Percentiles rank a stretch among this genome's conserved stretches.
phyloP scores from a whole-genome alignment of 2,113 vertebrate genomes.

The Corapipo altera region DNA sequence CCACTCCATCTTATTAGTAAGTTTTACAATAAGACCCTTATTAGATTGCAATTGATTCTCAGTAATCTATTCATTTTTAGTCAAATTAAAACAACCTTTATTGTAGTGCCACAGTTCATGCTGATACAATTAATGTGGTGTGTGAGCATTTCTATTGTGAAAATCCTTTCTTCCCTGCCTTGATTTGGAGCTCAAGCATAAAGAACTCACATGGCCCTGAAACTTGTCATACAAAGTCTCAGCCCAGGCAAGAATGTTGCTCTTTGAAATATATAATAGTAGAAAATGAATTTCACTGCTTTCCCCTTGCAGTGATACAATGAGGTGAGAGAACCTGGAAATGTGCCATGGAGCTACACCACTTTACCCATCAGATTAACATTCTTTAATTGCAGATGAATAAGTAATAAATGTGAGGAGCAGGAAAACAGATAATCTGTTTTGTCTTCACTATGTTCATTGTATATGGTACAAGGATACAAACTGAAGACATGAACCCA shows the following conservation, averaged over 20 bases:
- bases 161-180: conserved; percentile 1
- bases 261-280: not conserved
- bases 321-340: not conserved
- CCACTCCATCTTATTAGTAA: not conserved
- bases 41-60: conserved; percentile 48
- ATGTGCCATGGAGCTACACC: not conserved
- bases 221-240: not conserved
- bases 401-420: not conserved
- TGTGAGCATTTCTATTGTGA: conserved; percentile 40
- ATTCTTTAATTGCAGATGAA: not conserved
- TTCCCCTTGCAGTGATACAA: not conserved
- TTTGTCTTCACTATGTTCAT: not conserved
- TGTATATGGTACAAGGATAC: not conserved
- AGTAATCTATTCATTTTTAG: conserved; percentile 51
- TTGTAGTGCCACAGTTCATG: conserved; percentile 42
- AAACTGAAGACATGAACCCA: not conserved
- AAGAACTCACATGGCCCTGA: not conserved
- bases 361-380: not conserved
- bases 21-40: conserved; percentile 41
- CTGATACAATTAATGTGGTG: conserved; percentile 22
- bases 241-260: not conserved
- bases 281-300: not conserved
- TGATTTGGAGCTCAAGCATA: not conserved
- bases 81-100: conserved; percentile 62
- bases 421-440: not conserved